A percentile compares a stretch with the other conserved stretches of the same genome.
Evolutionary conservation across 2,797 vertebrate species (phyloP).

Genomic region (Odontamblyopus lacepedii): DNA sequence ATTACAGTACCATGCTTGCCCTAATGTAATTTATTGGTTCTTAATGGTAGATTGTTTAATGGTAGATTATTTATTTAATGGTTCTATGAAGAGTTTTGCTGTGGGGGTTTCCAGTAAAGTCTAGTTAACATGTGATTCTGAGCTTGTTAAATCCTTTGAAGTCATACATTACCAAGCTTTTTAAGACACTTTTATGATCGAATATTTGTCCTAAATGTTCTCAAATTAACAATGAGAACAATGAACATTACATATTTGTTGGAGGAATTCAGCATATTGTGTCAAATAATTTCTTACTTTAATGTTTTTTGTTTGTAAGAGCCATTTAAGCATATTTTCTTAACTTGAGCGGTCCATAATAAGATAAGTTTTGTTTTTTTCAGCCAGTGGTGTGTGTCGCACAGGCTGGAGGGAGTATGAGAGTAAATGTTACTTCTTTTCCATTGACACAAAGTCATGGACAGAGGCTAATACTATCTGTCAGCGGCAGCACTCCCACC

Average conservation of each 20-base stretch:
- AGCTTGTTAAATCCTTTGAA: slow-evolving; percentile 32
- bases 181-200: slow-evolving; percentile 56
- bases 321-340: neutral
- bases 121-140: slow-evolving; percentile 32
- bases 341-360: neutral
- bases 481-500: slow-evolving; percentile 48
- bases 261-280: too few species aligned
- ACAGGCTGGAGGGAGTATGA: slow-evolving; percentile 74
- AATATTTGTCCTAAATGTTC: neutral
- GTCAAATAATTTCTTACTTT: too few species aligned
- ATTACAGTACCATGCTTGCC: too few species aligned
- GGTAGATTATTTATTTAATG: neutral
- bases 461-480: slow-evolving; percentile 65
- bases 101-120: neutral
- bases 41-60: too few species aligned
- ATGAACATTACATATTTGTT: too few species aligned
- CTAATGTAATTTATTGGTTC: too few species aligned
- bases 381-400: slow-evolving; percentile 71
- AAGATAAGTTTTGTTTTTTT: neutral
- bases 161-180: slow-evolving; percentile 69
- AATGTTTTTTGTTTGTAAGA: neutral
- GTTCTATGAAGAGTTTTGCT: neutral
- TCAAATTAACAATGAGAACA: neutral
- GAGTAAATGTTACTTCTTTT: slow-evolving; percentile 77
- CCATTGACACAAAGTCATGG: slow-evolving; percentile 70